Evolutionary conservation across 2,113 vertebrate species (phyloP), one percentile per base, ranked within the genome.

Genomic region (Protobothrops mucrosquamatus): DNA sequence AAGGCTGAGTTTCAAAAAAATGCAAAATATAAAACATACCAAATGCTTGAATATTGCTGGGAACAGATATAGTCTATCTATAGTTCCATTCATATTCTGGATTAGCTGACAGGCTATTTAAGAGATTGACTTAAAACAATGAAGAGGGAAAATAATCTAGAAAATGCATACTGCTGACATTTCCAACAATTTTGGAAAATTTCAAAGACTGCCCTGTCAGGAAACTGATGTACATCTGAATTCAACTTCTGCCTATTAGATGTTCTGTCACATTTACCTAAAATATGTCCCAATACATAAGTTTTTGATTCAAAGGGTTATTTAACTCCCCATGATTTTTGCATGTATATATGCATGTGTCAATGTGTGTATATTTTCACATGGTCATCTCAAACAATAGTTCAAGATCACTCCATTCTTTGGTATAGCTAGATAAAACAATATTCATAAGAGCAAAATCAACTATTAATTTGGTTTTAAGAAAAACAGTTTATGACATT

Each of bases 351-450:
- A 1, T 69, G 26, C 9, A 14, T 69, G 29, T 69, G 29, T 69
- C 4, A 2, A 29, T 69, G 29, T 69, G 61, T 14, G 52, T 61
- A 85, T 22, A 1, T 85, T 39, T 2, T 89, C 86, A 55, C 20
- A 24, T 18, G 89, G 64, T 88, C 51, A 87, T 93, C 92, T 34
- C 57, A 57, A 89, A 18, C 86, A 92, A 92, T 87, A 85, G 9
- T 1, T 74, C 0, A 52, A 93, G 0, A 0, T 85, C 88, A 69
- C 54, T 93, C 55, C 15, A 87, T 18, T 94, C 26, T 88, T 69
- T 88, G 56, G 6, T 54, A 54, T n/a, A 26, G 29, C 34, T 43
- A 46, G 48, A 43, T 43, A 26, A 39, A 91, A 57, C 43, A 51
- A 57, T 39, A 39, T 91, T 85, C 3, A 20, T 6, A 56, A 34